phyloP scores from a whole-genome alignment of 1,140 invertebrate species.

The Lepidostoma basale region DNA sequence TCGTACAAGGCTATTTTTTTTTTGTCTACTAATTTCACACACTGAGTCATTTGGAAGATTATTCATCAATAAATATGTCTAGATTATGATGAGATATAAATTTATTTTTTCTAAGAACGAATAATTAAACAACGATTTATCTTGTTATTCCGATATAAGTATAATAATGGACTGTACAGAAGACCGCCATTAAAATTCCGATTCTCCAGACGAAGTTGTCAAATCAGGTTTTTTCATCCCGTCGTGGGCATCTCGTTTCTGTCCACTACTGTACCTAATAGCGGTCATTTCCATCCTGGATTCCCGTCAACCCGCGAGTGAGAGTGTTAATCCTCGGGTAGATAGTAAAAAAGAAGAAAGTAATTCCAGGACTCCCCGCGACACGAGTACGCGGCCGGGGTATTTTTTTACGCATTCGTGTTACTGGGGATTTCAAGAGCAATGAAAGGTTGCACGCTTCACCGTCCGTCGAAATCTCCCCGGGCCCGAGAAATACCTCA shows the following conservation, averaged over 20 bases:
- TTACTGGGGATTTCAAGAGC: not conserved
- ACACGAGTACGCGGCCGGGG: not conserved
- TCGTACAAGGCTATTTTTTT: no score
- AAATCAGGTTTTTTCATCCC: conserved; percentile 45
- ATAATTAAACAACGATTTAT: no score
- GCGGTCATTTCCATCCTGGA: not conserved
- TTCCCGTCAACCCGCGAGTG: not conserved
- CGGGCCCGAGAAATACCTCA: not conserved
- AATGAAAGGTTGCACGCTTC: conserved; percentile 31
- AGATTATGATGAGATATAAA: no score
- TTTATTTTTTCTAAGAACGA: no score
- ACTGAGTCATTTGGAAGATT: no score
- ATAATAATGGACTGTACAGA: not conserved
- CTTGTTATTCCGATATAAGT: no score
- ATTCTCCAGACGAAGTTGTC: conserved; percentile 34
- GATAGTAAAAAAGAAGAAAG: conserved; percentile 21
- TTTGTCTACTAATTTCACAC: no score
- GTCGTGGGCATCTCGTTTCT: conserved; percentile 2
- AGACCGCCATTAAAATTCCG: conserved; percentile 43
- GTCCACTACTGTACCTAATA: no score
- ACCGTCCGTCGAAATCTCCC: conserved; percentile 29
- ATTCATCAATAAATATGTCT: no score
- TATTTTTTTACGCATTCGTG: not conserved
- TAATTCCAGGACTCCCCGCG: not conserved
- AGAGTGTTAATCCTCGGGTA: conserved; percentile 1